Percentiles rank a stretch among this genome's conserved stretches.
These are phyloP conservation scores for Aspidiotus destructor DNA, from an alignment of 2,888 invertebrate species.

Conservation along the genomic window DNA sequence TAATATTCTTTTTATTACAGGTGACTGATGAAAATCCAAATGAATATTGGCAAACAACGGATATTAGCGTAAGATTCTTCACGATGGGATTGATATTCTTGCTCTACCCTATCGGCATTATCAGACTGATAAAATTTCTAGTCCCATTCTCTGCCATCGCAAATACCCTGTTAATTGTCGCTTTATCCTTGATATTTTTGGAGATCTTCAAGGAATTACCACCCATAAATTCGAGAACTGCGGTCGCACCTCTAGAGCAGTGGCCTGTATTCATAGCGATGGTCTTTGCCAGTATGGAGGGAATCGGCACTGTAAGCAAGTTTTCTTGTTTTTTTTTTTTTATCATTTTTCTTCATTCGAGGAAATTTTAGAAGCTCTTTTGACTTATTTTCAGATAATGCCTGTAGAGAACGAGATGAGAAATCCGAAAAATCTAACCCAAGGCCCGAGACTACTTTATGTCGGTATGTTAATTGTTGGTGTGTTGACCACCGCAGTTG, in stretches of 20 bases:
- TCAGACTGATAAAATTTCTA: conserved; percentile 66
- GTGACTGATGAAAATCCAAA: neutral
- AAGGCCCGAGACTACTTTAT: conserved; percentile 46
- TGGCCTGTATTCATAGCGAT: conserved; percentile 86
- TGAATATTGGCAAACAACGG: neutral
- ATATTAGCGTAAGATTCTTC: conserved; percentile 50
- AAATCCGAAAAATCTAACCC: conserved; percentile 45
- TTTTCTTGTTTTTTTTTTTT: neutral
- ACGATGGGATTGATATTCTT: conserved; percentile 59
- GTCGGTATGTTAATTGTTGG: conserved; percentile 47
- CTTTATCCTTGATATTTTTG: conserved; percentile 70
- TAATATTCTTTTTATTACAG: neutral
- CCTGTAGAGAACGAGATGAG: conserved; percentile 51
- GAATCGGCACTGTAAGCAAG: conserved; percentile 63
- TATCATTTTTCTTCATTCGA: neutral
- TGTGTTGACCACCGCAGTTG: conserved; percentile 45
- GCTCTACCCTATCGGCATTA: conserved; percentile 59
- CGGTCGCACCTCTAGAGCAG: conserved; percentile 3
- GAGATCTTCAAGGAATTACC: conserved; percentile 59
- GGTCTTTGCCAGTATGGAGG: conserved; percentile 93
- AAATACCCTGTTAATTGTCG: conserved; percentile 65
- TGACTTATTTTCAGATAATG: conserved; percentile 42
- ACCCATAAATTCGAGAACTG: conserved; percentile 11
- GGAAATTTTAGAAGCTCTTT: no score
- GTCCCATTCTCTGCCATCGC: conserved; percentile 83